Percentiles rank a stretch among this genome's conserved stretches.
phyloP scores from a whole-genome alignment of 1,140 invertebrate species.

The Diachasma alloeum region DNA sequence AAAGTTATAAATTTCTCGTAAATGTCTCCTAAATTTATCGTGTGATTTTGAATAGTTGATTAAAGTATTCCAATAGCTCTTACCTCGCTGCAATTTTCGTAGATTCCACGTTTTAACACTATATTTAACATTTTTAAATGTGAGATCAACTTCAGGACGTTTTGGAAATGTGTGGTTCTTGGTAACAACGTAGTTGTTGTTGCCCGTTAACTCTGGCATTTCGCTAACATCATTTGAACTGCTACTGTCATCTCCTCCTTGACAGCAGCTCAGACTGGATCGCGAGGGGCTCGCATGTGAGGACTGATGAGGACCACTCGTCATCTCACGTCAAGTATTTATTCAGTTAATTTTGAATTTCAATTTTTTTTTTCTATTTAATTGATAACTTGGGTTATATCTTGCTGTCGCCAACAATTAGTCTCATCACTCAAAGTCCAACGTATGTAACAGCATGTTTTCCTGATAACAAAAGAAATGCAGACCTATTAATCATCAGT shows the following conservation, averaged over 20 bases:
- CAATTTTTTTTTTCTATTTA: not conserved
- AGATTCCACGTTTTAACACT: conserved; percentile 54
- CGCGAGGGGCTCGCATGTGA: conserved; percentile 48
- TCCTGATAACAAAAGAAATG: not conserved
- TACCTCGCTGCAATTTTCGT: conserved; percentile 49
- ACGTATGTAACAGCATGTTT: not conserved
- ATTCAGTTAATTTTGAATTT: not conserved
- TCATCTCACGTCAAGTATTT: conserved; percentile 34
- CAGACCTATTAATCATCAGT: not conserved
- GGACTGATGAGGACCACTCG: conserved; percentile 32
- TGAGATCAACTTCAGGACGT: conserved; percentile 55
- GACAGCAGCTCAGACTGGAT: conserved; percentile 52
- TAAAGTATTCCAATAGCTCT: not conserved
- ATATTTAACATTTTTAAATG: conserved; percentile 53
- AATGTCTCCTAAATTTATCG: too few relatives aligned
- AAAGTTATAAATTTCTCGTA: too few relatives aligned
- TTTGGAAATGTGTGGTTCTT: conserved; percentile 59
- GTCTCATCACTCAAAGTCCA: not conserved
- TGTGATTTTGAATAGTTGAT: not conserved
- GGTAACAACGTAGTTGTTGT: conserved; percentile 54
- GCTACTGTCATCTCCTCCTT: conserved; percentile 40
- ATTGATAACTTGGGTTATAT: not conserved
- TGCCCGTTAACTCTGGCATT: conserved; percentile 37
- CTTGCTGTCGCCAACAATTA: not conserved
- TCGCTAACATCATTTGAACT: conserved; percentile 49